A percentile compares a stretch with the other conserved stretches of the same genome.
phyloP scores from a whole-genome alignment of 2,797 vertebrate genomes.

The Muscicapa striata region DNA sequence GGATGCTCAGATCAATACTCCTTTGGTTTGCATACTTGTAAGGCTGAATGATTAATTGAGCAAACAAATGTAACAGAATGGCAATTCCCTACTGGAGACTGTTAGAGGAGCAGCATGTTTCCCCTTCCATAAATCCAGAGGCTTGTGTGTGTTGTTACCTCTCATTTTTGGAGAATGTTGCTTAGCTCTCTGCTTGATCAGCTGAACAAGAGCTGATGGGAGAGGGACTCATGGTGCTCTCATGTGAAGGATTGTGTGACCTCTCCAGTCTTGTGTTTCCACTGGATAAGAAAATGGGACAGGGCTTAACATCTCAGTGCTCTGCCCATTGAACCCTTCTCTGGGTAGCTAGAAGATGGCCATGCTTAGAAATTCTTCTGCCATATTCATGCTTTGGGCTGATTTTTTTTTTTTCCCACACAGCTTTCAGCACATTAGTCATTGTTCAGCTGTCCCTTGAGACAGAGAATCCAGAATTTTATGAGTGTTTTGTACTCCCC shows the following conservation, averaged over 20 bases:
- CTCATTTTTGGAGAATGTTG: not conserved
- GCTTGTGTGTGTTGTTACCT: fast-evolving
- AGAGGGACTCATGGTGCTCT: not conserved
- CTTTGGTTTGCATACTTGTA: not conserved
- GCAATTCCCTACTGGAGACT: not conserved
- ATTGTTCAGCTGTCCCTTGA: not conserved
- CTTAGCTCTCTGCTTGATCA: not conserved
- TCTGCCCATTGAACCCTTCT: not conserved
- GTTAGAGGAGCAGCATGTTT: not conserved
- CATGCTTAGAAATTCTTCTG: not conserved
- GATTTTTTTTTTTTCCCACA: not conserved
- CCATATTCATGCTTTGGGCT: not conserved
- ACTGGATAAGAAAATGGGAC: not conserved
- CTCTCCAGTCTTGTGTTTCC: not conserved
- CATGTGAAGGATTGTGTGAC: not conserved
- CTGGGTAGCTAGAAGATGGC: not conserved
- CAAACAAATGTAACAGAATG: not conserved
- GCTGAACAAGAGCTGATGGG: not conserved
- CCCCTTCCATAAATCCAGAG: not conserved
- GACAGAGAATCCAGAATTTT: not conserved
- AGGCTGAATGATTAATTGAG: not conserved
- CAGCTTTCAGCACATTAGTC: not conserved
- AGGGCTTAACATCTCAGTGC: not conserved
- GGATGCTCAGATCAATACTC: not conserved
- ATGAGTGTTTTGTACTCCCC: not conserved